Conservation (phyloP, 2,797 vertebrate species). For the Pelobates cultripes region DNA sequence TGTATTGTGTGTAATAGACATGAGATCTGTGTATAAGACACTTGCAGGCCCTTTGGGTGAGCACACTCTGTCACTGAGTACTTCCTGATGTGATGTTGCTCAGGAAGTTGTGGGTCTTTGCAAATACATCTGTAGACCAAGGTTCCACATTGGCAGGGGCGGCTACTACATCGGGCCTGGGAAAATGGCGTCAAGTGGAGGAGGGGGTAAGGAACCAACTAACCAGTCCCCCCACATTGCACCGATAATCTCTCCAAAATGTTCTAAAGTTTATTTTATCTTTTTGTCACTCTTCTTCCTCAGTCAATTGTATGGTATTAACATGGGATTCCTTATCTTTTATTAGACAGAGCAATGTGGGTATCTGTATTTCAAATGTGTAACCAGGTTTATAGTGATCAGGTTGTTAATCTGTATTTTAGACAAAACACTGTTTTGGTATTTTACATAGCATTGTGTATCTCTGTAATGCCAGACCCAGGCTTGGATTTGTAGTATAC, state of each 20-base stretch:
- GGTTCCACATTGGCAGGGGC: conserved; percentile 42
- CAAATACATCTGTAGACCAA: conserved; percentile 31
- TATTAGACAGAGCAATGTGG: neutral
- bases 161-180: conserved; percentile 26
- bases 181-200: conserved; percentile 48
- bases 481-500: too few species aligned
- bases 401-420: too few species aligned
- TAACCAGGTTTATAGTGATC: too few species aligned
- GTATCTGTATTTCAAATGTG: too few species aligned
- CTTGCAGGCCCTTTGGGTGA: conserved; percentile 10
- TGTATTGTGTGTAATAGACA: too few species aligned
- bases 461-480: too few species aligned
- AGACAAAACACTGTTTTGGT: too few species aligned
- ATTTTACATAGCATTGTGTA: too few species aligned
- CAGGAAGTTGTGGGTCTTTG: conserved; percentile 53
- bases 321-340: neutral
- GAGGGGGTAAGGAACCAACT: conserved; percentile 44
- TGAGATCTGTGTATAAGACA: neutral
- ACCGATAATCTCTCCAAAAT: neutral
- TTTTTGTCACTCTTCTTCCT: neutral
- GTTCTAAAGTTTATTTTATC: neutral
- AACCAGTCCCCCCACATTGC: neutral
- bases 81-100: conserved; percentile 52
- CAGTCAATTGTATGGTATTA: neutral
- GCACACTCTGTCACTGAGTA: conserved; percentile 41